phyloP scores from a whole-genome alignment of 2,797 vertebrate species.

The Amazona finschi region DNA sequence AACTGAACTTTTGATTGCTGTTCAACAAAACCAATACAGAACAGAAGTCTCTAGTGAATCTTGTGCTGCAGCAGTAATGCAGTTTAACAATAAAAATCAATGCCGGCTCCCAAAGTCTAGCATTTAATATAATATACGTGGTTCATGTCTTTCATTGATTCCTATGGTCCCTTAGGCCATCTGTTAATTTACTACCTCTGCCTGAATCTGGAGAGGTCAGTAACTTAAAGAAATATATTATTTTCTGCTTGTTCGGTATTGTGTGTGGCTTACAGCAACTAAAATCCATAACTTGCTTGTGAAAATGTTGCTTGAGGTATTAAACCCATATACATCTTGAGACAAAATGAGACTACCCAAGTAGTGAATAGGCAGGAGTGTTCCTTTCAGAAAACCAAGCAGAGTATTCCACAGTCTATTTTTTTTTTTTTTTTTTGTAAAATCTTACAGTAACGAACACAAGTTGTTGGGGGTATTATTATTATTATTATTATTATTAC shows the following conservation, averaged over 20 bases:
- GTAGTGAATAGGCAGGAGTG: neutral
- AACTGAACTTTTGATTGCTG: neutral
- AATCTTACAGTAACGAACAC: neutral
- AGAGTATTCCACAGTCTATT: neutral
- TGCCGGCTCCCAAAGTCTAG: neutral
- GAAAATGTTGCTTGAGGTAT: neutral
- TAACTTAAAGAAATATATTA: neutral
- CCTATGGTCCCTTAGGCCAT: neutral
- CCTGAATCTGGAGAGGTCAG: neutral
- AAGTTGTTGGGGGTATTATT: accelerated
- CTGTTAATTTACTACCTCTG: neutral
- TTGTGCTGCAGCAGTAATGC: neutral
- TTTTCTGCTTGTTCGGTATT: neutral
- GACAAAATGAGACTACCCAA: neutral
- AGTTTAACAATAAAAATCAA: conserved; percentile 25
- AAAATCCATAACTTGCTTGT: neutral
- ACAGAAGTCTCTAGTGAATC: neutral
- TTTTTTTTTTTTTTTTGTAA: neutral
- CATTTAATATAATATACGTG: neutral
- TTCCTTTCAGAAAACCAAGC: neutral
- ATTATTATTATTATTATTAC: too few species aligned
- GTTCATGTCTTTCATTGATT: conserved; percentile 2
- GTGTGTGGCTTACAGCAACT: neutral
- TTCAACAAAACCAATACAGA: conserved; percentile 1
- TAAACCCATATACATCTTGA: neutral